Conservation (phyloP, 2,888 invertebrate species). For the Drosophila testacea region DNA sequence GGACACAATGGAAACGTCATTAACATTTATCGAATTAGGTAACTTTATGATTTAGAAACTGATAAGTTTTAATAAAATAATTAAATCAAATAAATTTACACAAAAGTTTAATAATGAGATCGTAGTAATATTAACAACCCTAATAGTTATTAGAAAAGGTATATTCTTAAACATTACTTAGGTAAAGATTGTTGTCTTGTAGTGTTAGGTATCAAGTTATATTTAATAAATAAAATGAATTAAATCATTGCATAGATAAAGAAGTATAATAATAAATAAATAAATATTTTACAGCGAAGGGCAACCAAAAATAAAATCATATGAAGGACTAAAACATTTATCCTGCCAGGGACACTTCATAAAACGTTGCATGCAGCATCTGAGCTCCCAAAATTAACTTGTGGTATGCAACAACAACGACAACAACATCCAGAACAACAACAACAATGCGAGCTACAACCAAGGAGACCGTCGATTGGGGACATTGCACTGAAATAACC, state of each 20-base stretch:
- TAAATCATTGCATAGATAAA: conserved; percentile 48
- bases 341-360: conserved; percentile 60
- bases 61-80: no score
- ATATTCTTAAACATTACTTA: no score
- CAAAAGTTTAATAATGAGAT: no score
- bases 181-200: no score
- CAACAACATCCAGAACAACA: conserved; percentile 18
- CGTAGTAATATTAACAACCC: no score
- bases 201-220: no score
- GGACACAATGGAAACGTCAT: not conserved
- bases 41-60: no score
- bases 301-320: conserved; percentile 40
- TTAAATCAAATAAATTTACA: no score
- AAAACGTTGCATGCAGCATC: conserved; percentile 52
- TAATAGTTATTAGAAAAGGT: no score
- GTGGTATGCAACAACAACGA: conserved; percentile 19
- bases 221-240: conserved; percentile 15
- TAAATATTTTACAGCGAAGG: conserved; percentile 72
- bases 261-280: conserved; percentile 55
- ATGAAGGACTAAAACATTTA: conserved; percentile 15
- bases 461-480: conserved; percentile 78
- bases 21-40: no score
- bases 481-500: conserved; percentile 83
- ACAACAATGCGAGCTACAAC: conserved; percentile 31
- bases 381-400: conserved; percentile 69